Evolutionary conservation across 2,113 vertebrate genomes (phyloP), one percentile per base, ranked within the genome.

Genomic region (Pterocles orientalis): DNA sequence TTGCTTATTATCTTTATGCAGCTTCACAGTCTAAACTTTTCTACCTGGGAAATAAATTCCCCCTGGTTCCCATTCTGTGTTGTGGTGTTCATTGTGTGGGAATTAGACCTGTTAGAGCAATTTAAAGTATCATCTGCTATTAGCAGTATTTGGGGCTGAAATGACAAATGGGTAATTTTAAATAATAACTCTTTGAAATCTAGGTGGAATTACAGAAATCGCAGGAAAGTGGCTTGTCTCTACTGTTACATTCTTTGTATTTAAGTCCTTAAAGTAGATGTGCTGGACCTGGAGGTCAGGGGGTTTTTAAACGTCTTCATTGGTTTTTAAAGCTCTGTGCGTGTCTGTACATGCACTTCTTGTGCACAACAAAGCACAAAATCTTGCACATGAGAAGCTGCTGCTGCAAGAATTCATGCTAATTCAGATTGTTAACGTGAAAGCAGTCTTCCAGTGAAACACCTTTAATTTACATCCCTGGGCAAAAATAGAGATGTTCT

Each of bases 121-220:
- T 80, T 95, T 62, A 14, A 65, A 86, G 36, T 80, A 20, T 77
- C 66, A 86, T 88, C 29, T 86, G 17, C 72, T 89, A 15, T 87
- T 87, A 82, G 73, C 20, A 23, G 77, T 87, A 72, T 91, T 96
- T 91, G 77, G 39, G 65, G 39, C 66, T 92, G 76, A 82, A 75
- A 60, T 57, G 69, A 64, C 43, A 87, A 87, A 87, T 24, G 36
- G 19, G 31, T 62, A 65, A 76, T 92, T 95, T 89, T 28, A 68
- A 94, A 84, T 86, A 86, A 47, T 36, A 82, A 60, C 39, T 84
- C 51, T 56, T n/a, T 56, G 45, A 94, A 92, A 73, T 72, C 36
- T 57, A 20, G 4, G 31, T 84, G 45, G 36, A 68, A 70, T 73
- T 65, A 70, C 1, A 6, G 71, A 80, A 82, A 51, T 77, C 9